Base-by-base conservation (phyloP, 2,888 invertebrate genomes). In the Endotricha flammealis region DNA sequence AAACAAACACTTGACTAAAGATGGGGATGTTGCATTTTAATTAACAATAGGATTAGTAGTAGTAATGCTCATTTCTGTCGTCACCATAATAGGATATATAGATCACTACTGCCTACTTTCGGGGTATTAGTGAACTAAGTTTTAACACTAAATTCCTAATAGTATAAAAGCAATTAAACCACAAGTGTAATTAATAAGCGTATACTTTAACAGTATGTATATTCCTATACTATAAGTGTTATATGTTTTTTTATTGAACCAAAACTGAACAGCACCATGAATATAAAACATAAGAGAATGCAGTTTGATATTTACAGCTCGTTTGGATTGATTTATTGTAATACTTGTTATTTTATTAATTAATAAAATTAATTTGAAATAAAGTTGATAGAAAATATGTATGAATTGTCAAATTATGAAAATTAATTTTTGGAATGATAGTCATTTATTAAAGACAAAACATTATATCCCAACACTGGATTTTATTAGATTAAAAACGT, bases 171-270 rank as follows among this genome's bases (percentile, higher is more conserved):
- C 32, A 36, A 49, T 44, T 12, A 16, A 12, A 38, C n/a, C 11
- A 38, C 24, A 17, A 16, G 35, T 39, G 36, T 41, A 27, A 31
- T 14, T 22, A 31, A 33, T 3, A 38, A 39, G 38, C 36, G 24
- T 24, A 14, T 12, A 25, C 11, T 24, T 17, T 33, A 14, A 24
- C 23, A 33, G 25, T 33, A 25, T 10, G 6, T 20, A 20, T 25
- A 16, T 2, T 10, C 7, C 12, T 24, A 24, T 12, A 24, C 10
- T 28, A 29, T 20, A 8, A 27, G 20, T 32, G 28, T 36, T 14
- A 28, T 10, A 25, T 22, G 10, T 12, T 32, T 10, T 36, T 24
- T 9, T 8, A 16, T 10, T 22, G 23, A 36, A 36, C 14, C n/a
- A 22, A 33, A 33, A 38, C 12, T 9, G 20, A 29, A 32, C 29